Base-by-base conservation (phyloP, 2,888 invertebrate genomes). In the Cephus pulcher region DNA sequence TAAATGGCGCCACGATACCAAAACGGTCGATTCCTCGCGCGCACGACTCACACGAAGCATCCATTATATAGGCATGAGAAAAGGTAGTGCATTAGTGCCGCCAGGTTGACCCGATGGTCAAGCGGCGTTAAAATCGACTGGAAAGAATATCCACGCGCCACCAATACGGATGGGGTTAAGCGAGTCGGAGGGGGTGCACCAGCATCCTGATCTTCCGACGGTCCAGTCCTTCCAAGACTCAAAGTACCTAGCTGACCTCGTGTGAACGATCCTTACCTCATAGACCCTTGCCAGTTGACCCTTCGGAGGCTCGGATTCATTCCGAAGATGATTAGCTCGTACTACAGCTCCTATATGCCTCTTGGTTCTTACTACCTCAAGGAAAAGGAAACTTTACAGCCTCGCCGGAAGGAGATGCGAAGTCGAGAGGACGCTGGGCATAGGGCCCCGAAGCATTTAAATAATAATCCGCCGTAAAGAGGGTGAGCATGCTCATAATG, bases 391-490 rank as follows among this genome's bases (percentile, higher is more conserved):
- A 76, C 68, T 81, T 82, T 80, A 76, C 81, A 79, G 78, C 78
- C 80, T 78, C 74, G 69, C 79, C 80, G 82, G 79, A 80, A 79
- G 82, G 78, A 80, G 77, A 82, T 78, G 80, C 80, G 80, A 76
- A 76, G 77, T 68, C 80, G 76, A 76, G 79, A 77, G 70, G 76
- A 56, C 35, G 74, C 76, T 73, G 33, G 78, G 77, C 69, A 40
- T 79, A 32, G 81, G 78, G 75, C 81, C 82, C 76, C 80, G 80
- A 80, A 83, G 85, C 85, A 86, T 88, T 88, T 86, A 86, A 88
- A 88, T 89, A 88, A 88, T 88, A 88, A 88, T 88, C 82, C 84
- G 84, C 82, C 83, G 86, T 86, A 87, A 88, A 86, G 80, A 84
- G 83, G 70, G 56, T 79, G 82, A 82, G 79, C 80, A 71, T 77